Evolutionary conservation across 2,113 vertebrate genomes (phyloP).

Genomic region (Hemichromis elongatus): DNA sequence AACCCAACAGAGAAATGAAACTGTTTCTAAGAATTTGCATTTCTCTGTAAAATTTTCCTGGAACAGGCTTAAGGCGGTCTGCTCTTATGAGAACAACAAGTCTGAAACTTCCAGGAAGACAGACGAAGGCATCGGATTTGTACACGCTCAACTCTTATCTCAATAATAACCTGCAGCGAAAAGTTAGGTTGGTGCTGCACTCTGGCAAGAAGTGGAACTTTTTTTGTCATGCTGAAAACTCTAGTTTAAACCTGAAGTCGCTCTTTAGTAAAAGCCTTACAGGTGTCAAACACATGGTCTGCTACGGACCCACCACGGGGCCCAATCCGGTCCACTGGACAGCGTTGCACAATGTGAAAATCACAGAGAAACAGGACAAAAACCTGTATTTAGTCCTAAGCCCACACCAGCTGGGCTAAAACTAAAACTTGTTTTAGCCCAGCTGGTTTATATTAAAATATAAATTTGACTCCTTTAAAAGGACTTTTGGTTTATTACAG

Average conservation of each 20-base stretch:
- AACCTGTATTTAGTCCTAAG: too few species aligned
- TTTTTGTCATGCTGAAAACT: neutral
- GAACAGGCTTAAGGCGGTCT: neutral
- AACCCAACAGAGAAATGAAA: neutral
- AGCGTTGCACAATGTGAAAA: too few species aligned
- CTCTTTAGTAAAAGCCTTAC: neutral
- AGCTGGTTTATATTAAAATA: neutral
- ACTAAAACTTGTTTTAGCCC: neutral
- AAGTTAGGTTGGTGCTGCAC: neutral
- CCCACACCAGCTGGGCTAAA: too few species aligned
- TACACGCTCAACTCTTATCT: neutral
- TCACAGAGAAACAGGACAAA: too few species aligned
- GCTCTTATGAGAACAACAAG: neutral
- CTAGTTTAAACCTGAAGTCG: neutral
- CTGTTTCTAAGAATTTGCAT: neutral
- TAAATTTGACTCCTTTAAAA: neutral
- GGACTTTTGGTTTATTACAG: neutral
- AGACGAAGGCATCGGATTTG: neutral
- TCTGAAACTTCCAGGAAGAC: neutral
- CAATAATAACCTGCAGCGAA: neutral
- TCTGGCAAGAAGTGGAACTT: neutral
- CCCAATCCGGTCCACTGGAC: neutral
- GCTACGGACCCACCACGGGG: neutral
- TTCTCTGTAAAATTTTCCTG: neutral
- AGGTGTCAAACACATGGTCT: neutral